Conservation (phyloP, 23 tunicate genomes). For the Aplidium turbinatum region DNA sequence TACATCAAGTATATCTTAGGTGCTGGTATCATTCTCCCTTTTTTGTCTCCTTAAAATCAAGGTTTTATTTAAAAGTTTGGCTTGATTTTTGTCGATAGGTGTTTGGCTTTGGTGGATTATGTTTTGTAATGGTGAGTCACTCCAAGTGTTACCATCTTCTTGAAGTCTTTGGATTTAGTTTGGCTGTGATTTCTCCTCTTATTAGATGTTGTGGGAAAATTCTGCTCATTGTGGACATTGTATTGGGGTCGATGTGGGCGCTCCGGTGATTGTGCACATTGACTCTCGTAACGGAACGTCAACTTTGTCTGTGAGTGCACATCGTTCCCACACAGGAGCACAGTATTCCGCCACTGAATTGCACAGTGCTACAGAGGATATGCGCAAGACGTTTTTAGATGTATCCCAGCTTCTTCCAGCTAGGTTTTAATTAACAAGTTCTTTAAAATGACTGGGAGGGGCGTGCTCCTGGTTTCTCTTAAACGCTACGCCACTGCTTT, state of each 20-base stretch:
- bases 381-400: not conserved
- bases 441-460: no score
- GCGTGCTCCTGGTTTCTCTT: no score
- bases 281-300: not conserved
- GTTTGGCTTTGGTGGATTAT: no score
- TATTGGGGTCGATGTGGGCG: not conserved
- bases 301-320: not conserved
- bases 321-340: not conserved
- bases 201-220: not conserved
- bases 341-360: not conserved
- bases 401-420: not conserved
- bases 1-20: conserved; percentile 62
- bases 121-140: no score
- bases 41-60: no score
- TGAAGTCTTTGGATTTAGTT: no score
- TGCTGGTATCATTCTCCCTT: conserved; percentile 55
- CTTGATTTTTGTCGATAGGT: no score
- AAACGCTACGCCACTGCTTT: no score
- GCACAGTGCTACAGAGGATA: not conserved
- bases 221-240: not conserved
- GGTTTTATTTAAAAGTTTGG: no score
- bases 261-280: not conserved
- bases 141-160: no score
- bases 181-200: no score
- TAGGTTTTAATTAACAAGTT: no score